A percentile compares a stretch with the other conserved stretches of the same genome.
phyloP scores from a whole-genome alignment of 2,888 invertebrate genomes.

The Eristalis intricaria region DNA sequence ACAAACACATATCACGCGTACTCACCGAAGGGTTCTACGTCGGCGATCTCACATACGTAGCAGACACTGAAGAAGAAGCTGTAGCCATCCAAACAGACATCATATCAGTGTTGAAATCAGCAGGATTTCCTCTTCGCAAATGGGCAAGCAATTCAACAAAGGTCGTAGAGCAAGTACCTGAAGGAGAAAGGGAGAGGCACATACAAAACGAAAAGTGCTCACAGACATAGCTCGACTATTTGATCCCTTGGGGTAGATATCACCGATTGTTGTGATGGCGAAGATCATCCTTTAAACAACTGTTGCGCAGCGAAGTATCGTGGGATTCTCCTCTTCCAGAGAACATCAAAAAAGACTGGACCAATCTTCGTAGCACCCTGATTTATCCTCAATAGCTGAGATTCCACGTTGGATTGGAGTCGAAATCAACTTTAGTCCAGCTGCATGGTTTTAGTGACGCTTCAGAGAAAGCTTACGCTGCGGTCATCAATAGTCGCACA shows the following conservation, averaged over 20 bases:
- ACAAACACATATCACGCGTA: slow-evolving; percentile 56
- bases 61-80: slow-evolving; percentile 18
- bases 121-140: slow-evolving; percentile 36
- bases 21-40: slow-evolving; percentile 66
- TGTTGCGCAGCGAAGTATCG: slow-evolving; percentile 28
- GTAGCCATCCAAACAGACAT: slow-evolving; percentile 16
- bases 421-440: slow-evolving; percentile 16
- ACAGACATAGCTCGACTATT: slow-evolving; percentile 50
- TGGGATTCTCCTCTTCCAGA: slow-evolving; percentile 24
- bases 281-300: slow-evolving; percentile 56
- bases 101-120: background rate
- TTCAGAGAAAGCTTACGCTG: slow-evolving; percentile 14
- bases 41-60: slow-evolving; percentile 45
- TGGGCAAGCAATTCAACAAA: slow-evolving; percentile 36
- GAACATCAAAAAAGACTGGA: slow-evolving; percentile 4
- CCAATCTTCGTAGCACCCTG: slow-evolving; percentile 6
- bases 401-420: slow-evolving; percentile 52
- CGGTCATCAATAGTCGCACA: too few relatives aligned
- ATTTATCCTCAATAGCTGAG: background rate
- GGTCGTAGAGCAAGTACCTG: slow-evolving; percentile 13
- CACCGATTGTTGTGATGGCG: slow-evolving; percentile 31
- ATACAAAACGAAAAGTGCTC: slow-evolving; percentile 13
- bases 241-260: slow-evolving; percentile 42
- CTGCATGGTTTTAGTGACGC: slow-evolving; percentile 26
- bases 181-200: slow-evolving; percentile 37